A percentile compares a stretch with the other conserved stretches of the same genome.
Evolutionary conservation across 2,113 vertebrate genomes (phyloP).

Genomic region (Serinus canaria): DNA sequence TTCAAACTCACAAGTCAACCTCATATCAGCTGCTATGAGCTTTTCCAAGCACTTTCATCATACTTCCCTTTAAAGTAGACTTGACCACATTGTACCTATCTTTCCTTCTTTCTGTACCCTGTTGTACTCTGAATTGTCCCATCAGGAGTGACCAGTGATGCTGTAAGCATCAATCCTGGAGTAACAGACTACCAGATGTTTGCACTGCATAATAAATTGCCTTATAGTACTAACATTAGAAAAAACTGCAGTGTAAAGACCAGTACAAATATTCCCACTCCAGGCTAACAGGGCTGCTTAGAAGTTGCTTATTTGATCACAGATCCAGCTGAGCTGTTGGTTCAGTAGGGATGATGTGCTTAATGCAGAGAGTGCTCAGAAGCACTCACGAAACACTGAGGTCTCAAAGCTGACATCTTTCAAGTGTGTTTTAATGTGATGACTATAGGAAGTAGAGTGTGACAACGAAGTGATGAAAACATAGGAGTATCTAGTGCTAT

Average conservation of each 20-base stretch:
- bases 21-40: constrained; percentile 26
- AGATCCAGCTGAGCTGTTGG: background rate
- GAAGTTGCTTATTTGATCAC: background rate
- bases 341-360: background rate
- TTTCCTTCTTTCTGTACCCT: background rate
- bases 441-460: background rate
- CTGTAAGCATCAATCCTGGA: background rate
- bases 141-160: background rate
- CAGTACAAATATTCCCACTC: background rate
- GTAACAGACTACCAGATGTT: background rate
- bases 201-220: background rate
- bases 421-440: background rate
- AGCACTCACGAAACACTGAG: background rate
- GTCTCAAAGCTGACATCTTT: background rate
- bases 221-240: background rate
- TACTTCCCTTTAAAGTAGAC: constrained; percentile 24
- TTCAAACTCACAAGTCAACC: constrained; percentile 8
- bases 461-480: background rate
- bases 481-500: background rate
- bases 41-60: constrained; percentile 26
- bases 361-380: background rate
- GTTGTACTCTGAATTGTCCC: background rate
- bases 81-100: background rate
- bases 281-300: background rate
- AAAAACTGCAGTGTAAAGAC: background rate